A percentile compares a stretch with the other conserved stretches of the same genome.
Evolutionary conservation across 2,113 vertebrate species (phyloP).

Genomic region (Melanerpes formicivorus): DNA sequence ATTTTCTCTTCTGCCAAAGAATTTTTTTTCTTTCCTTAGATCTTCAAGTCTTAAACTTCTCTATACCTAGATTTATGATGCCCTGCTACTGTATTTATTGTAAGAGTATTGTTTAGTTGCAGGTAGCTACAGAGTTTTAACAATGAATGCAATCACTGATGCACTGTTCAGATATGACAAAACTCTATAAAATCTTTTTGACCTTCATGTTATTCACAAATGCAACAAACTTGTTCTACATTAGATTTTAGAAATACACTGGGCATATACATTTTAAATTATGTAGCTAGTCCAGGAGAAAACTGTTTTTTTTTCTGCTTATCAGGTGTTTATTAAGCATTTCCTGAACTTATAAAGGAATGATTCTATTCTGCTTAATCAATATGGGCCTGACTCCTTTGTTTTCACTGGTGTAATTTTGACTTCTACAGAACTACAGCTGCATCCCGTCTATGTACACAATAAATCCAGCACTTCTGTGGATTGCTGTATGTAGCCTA

Average conservation of each 20-base stretch:
- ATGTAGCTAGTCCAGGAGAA: not conserved
- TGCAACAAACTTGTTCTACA: not conserved
- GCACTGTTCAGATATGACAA: not conserved
- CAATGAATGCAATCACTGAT: not conserved
- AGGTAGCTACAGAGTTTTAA: not conserved
- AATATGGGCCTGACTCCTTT: not conserved
- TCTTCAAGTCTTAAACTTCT: not conserved
- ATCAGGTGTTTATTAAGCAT: not conserved
- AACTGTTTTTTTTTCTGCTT: not conserved
- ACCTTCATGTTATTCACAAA: not conserved
- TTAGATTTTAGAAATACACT: not conserved
- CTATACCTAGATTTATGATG: not conserved
- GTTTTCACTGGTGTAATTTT: not conserved
- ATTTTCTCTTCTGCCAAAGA: not conserved
- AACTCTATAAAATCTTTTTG: not conserved
- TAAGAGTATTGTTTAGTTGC: not conserved
- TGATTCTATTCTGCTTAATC: not conserved
- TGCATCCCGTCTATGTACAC: slow-evolving; percentile 3
- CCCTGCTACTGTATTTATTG: not conserved
- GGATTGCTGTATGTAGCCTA: not conserved
- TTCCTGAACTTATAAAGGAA: not conserved
- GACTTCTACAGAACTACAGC: not conserved
- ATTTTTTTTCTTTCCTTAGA: not conserved
- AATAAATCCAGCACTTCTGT: not conserved
- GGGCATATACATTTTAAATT: not conserved